phyloP scores from a whole-genome alignment of 1,140 invertebrate species.

The Reticulitermes speratus region DNA sequence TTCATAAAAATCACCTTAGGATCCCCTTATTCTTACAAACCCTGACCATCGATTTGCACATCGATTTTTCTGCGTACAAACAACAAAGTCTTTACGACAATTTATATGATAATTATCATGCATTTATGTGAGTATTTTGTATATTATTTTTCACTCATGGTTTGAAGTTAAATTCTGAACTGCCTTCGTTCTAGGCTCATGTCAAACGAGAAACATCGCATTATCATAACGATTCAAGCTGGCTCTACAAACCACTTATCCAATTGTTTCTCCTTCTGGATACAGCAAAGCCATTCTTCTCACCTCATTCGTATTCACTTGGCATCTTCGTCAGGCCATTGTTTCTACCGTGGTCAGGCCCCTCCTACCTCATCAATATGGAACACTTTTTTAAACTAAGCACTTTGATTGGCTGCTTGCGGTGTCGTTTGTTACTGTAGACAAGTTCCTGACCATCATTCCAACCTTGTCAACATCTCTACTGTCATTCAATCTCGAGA shows the following conservation, averaged over 20 bases:
- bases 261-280: neutral
- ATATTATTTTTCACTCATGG: too few relatives aligned
- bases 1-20: too few relatives aligned
- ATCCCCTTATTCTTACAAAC: too few relatives aligned
- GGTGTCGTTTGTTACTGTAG: constrained; percentile 2
- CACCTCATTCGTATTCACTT: constrained; percentile 2
- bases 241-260: neutral
- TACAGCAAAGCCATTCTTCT: neutral
- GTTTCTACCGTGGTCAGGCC: neutral
- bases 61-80: too few relatives aligned
- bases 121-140: too few relatives aligned
- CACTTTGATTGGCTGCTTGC: constrained; percentile 17
- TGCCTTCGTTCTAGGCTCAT: neutral
- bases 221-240: neutral
- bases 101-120: too few relatives aligned
- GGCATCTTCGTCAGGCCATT: constrained; percentile 13
- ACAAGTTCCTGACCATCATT: constrained; percentile 18
- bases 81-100: too few relatives aligned
- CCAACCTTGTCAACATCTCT: neutral
- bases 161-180: too few relatives aligned
- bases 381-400: constrained; percentile 17
- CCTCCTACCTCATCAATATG: constrained; percentile 3
- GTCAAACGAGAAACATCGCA: neutral
- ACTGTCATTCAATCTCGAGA: constrained; percentile 11
- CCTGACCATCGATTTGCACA: too few relatives aligned